Base-by-base conservation (phyloP, 2,797 vertebrate species). In the Euphonia xanthogaster region DNA sequence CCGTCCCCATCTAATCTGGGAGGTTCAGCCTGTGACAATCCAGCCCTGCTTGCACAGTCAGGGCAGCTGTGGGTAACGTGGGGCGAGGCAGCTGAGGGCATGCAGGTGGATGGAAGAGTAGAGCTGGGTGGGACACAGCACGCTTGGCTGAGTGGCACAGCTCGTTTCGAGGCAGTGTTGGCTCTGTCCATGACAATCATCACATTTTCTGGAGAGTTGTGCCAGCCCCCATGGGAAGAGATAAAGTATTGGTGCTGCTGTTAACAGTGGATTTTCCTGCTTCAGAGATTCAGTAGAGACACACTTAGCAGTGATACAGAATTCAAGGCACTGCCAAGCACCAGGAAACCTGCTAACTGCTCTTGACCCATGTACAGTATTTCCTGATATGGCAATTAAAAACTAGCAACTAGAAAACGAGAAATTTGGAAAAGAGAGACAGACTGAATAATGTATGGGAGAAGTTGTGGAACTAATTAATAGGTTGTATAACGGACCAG, bases 401-500 rank as follows among this genome's bases (percentile, higher is more conserved):
- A 88, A 44, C n/a, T 54, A 83, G 73, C 61, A 90, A 86, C 65
- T 68, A 39, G 85, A 83, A 91, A 87, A 71, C 27, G 78, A 89
- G 84, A 80, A 86, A 65, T 55, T 60, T 92, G 78, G 57, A 62
- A 65, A 39, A 86, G 75, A 80, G 33, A 91, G 40, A 12, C 51
- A 66, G 73, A 51, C 42, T 88, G 82, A 88, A 55, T 90, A 90
- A 94, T 60, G 50, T 39, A 70, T 39, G 48, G 86, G 63, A 61
- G 68, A 91, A 88, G 51, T 61, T 91, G 91, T 95, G 87, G 92
- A 91, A 86, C 58, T 90, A 91, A 95, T 93, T 86, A 94, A 57
- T 90, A 81, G 58, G 33, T 81, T 94, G 66, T 86, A 66, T 94
- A 90, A 86, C 0, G 1, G 66, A 84, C 61, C 78, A 75, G 47